Conservation (phyloP, 2,797 vertebrate species). For the Platyrinchus mystaceus region DNA sequence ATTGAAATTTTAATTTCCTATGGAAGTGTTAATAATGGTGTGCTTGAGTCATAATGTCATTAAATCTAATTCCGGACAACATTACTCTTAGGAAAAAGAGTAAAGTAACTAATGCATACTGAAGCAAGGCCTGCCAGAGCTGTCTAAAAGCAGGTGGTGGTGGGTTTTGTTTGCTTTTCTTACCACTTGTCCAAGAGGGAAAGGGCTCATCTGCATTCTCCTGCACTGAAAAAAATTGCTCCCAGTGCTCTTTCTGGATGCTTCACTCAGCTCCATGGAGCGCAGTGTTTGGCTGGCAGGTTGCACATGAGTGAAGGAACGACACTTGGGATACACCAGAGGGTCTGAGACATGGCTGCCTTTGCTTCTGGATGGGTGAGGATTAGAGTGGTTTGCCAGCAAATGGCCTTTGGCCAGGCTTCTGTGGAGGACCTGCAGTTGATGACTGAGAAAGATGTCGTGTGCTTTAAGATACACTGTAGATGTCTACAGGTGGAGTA, state of each 20-base stretch:
- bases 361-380: background rate
- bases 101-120: conserved; percentile 37
- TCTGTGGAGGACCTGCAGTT: background rate
- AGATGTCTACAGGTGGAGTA: background rate
- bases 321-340: rapidly evolving
- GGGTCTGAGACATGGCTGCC: background rate
- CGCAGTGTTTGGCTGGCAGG: background rate
- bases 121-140: background rate
- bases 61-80: conserved; percentile 42
- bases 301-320: rapidly evolving
- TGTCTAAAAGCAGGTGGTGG: background rate
- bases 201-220: background rate
- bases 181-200: background rate
- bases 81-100: conserved; percentile 27
- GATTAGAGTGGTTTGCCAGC: background rate
- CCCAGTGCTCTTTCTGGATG: background rate
- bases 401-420: background rate
- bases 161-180: background rate
- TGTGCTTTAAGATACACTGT: background rate
- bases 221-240: background rate
- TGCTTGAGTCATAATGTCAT: conserved; percentile 53
- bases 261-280: rapidly evolving
- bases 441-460: background rate
- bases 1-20: conserved; percentile 64
- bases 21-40: conserved; percentile 56